phyloP scores from a whole-genome alignment of 2,113 vertebrate species.

The Dicentrarchus labrax region DNA sequence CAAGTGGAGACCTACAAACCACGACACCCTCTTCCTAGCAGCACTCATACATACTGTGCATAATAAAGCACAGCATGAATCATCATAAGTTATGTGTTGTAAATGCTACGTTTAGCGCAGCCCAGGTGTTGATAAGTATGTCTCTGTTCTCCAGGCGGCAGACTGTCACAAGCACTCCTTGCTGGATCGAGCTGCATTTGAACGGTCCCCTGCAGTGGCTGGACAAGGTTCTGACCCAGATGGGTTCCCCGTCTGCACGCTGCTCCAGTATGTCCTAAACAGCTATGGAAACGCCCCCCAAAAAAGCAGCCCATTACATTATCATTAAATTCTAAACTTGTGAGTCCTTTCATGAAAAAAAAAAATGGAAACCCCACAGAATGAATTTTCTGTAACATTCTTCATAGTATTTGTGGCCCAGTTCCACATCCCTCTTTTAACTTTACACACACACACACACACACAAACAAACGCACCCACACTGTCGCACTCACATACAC shows the following conservation, averaged over 20 bases:
- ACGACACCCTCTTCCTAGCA: not conserved
- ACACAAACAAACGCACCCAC: conserved; percentile 44
- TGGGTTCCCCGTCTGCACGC: conserved; percentile 98
- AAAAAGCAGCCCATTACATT: conserved; percentile 69
- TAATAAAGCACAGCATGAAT: not conserved
- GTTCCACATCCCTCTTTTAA: conserved; percentile 73
- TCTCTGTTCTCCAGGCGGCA: conserved; percentile 88
- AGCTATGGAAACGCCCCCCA: conserved; percentile 46
- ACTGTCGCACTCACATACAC: conserved; percentile 27
- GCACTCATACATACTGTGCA: not conserved
- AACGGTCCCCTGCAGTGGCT: conserved; percentile 98
- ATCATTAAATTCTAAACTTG: conserved; percentile 73
- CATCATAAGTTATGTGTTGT: not conserved
- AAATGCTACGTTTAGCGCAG: not conserved
- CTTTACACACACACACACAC: conserved; percentile 26
- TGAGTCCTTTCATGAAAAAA: conserved; percentile 62
- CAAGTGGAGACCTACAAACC: not conserved
- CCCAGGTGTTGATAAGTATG: not conserved
- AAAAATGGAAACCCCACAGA: conserved; percentile 62
- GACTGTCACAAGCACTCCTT: conserved; percentile 98
- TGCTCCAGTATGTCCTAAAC: conserved; percentile 99
- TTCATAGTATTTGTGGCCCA: conserved; percentile 77
- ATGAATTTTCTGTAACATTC: conserved; percentile 70
- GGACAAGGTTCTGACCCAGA: conserved; percentile 99
- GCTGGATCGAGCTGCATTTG: conserved; percentile 99